Evolutionary conservation across 2,888 invertebrate genomes (phyloP), one percentile per base, ranked within the genome.

Genomic region (Oscheius sp.): DNA sequence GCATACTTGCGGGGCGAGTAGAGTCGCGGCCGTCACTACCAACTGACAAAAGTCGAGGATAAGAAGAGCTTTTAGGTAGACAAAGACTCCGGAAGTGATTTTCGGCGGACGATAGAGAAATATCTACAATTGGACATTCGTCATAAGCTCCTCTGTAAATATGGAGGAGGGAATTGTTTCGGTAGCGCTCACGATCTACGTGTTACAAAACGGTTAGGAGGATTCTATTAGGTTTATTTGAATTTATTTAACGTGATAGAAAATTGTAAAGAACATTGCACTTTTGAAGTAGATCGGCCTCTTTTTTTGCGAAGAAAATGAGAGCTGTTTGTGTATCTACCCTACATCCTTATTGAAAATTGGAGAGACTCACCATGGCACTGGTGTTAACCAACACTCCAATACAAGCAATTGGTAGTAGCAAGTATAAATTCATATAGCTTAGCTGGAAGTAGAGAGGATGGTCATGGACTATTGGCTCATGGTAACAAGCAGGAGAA

Each of bases 1-100:
- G 33, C 80, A 80, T 1, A 80, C 66, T 32, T 73, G 74, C 1
- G 77, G 77, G 8, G 78, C 59, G 36, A 78, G 67, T 20, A 74
- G 72, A 22, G 74, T 67, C 1, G 72, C 68, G 47, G 74, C 71
- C 9, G 82, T 81, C 9, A 80, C 70, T n/a, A 80, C 51, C 12
- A 85, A 74, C 64, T 82, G 82, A 14, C 78, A 70, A 64, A 80
- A 80, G 62, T 85, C 85, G 28, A 85, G 71, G 14, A 84, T 74
- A 9, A 85, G 73, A 17, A 85, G 72, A 0, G 80, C 85, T 67
- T 84, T 84, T 61, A 85, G 70, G 49, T 85, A 85, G 17, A 84
- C 79, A 66, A 85, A 83, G 14, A 85, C 85, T 8, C 85, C 85
- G 4, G 85, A 85, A 24, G 84, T 82, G 32, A 85, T 85, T 66